Base-by-base conservation (phyloP, 2,797 vertebrate genomes). In the Crax fasciolata region DNA sequence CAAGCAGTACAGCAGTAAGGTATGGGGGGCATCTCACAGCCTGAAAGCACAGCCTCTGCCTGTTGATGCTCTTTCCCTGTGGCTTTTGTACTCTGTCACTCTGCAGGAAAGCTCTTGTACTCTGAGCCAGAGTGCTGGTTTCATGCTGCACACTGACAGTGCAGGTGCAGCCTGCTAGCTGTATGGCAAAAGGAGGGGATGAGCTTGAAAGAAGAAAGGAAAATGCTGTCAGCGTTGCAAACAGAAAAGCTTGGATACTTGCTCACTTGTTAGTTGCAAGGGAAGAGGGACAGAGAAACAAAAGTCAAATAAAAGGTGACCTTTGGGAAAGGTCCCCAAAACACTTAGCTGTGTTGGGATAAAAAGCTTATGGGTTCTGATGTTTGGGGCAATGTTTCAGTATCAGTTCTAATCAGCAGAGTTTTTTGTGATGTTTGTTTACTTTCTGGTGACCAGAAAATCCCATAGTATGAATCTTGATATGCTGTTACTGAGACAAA, bases 1-100 rank as follows among this genome's bases (percentile, higher is more conserved):
- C 97, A 99, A 99, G 93, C 99, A 99, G 97, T 99, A 99, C 95
- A 99, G 99, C 97, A 99, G 99, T 95, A 99, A 99, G 99, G 99
- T 99, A 88, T 2, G 4, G 52, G 52, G 23, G 1, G 8, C 24
- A 48, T 70, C 17, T 74, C 21, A 0, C 8, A 27, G 27, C 59
- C 20, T 75, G 19, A 17, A 23, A 19, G 51, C 11, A 13, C 49
- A 61, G 27, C 20, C 41, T 55, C n/a, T 85, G 21, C 18, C 35
- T 25, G 9, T 32, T 5, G 46, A 43, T 67, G n/a, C 8, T 58
- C 16, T 63, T 61, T 43, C 38, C 14, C n/a, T 39, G 15, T 2
- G 2, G 46, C 18, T 21, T 72, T 59, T 75, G 52, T 43, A 46
- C 39, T 17, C 27, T 72, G 12, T 81, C 73, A 10, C 9, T 84